Evolutionary conservation across 2,797 vertebrate species (phyloP).

Genomic region (Coreius guichenoti): DNA sequence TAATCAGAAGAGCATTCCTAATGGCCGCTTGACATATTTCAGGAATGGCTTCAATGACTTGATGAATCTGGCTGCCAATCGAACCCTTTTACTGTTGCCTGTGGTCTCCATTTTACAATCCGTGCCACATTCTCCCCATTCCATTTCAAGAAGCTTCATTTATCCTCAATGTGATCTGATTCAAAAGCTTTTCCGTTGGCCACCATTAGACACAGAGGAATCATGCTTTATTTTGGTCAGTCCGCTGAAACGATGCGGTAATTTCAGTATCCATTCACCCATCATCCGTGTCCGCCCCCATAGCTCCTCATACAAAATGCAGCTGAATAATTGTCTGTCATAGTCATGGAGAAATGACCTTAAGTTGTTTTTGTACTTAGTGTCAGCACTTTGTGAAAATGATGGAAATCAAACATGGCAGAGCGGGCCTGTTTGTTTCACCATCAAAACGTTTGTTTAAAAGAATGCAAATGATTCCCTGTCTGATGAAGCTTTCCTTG

Average conservation of each 20-base stretch:
- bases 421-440: constrained; percentile 29
- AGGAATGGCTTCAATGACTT: constrained; percentile 23
- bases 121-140: not conserved
- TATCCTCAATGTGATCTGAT: constrained; percentile 33
- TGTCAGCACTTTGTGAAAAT: constrained; percentile 37
- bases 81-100: constrained; percentile 9
- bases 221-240: constrained; percentile 38
- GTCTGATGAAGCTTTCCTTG: constrained; percentile 55
- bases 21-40: constrained; percentile 29
- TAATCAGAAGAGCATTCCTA: constrained; percentile 28
- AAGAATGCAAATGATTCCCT: constrained; percentile 58
- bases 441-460: constrained; percentile 53
- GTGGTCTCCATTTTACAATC: constrained; percentile 15
- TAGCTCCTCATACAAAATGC: constrained; percentile 24
- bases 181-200: constrained; percentile 25
- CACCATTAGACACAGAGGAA: constrained; percentile 34
- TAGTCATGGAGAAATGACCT: constrained; percentile 38
- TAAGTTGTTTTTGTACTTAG: constrained; percentile 48
- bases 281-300: constrained; percentile 32
- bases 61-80: constrained; percentile 21
- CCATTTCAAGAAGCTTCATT: constrained; percentile 32
- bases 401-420: constrained; percentile 51
- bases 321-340: constrained; percentile 44
- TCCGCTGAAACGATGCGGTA: not conserved
- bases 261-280: constrained; percentile 38